phyloP scores from a whole-genome alignment of 2,888 invertebrate genomes.

The Isoperla grammatica region DNA sequence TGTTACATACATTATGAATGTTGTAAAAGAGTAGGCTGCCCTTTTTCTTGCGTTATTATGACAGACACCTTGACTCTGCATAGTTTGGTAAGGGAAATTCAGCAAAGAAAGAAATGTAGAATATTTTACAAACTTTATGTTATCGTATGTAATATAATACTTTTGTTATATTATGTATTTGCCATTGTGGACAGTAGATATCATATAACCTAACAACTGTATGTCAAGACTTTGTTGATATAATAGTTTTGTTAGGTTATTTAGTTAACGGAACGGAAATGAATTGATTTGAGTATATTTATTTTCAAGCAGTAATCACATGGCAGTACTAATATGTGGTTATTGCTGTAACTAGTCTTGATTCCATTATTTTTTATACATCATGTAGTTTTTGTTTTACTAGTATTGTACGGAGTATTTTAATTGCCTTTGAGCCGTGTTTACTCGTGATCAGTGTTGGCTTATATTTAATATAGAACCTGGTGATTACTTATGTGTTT shows the following conservation, averaged over 20 bases:
- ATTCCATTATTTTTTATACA: slow-evolving; percentile 26
- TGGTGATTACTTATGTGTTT: too few relatives aligned
- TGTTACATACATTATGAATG: slow-evolving; percentile 16
- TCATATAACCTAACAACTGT: not conserved
- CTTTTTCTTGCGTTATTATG: too few relatives aligned
- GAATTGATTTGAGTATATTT: slow-evolving; percentile 20
- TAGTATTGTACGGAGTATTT: not conserved
- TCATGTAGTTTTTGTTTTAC: slow-evolving; percentile 17
- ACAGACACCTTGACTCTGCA: too few relatives aligned
- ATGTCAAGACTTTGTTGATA: too few relatives aligned
- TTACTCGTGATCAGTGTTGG: slow-evolving; percentile 3
- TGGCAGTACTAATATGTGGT: slow-evolving; percentile 17
- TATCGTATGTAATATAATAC: not conserved
- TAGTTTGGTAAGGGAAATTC: too few relatives aligned
- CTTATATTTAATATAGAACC: not conserved
- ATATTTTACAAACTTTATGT: too few relatives aligned
- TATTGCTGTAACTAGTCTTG: slow-evolving; percentile 28
- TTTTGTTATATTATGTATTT: slow-evolving; percentile 4
- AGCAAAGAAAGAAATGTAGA: too few relatives aligned
- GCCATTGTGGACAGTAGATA: slow-evolving; percentile 6
- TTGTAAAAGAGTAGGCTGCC: not conserved
- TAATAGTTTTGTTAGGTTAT: not conserved
- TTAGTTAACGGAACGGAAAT: slow-evolving; percentile 19
- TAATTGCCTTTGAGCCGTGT: not conserved
- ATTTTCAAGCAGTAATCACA: slow-evolving; percentile 24